Evolutionary conservation across 2,888 invertebrate genomes (phyloP).

Genomic region (Geophilus truncorum): DNA sequence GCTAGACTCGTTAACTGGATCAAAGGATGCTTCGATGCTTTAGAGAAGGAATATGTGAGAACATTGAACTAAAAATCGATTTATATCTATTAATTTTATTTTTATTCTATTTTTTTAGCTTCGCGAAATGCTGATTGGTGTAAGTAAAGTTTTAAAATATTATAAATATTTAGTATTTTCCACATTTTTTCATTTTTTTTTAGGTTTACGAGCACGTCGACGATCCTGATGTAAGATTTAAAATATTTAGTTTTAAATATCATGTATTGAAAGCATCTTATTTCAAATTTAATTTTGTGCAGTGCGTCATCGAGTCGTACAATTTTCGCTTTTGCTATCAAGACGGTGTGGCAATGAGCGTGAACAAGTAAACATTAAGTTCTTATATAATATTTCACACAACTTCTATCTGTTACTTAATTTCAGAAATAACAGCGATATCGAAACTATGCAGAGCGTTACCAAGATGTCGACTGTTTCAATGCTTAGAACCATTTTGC

Average conservation of each 20-base stretch:
- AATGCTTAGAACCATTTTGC: conserved; percentile 48
- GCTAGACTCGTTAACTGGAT: conserved; percentile 50
- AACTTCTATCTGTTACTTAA: neutral
- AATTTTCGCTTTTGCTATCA: conserved; percentile 50
- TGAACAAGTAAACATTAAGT: neutral
- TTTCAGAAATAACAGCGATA: neutral
- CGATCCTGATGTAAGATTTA: conserved; percentile 28
- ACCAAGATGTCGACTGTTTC: conserved; percentile 49
- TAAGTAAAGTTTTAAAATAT: conserved; percentile 28
- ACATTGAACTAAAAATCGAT: conserved; percentile 14
- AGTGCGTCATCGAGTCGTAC: conserved; percentile 44
- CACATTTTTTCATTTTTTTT: neutral
- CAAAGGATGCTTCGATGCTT: conserved; percentile 51
- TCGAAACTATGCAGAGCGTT: conserved; percentile 37
- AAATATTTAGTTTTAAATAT: neutral
- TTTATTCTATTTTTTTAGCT: conserved; percentile 30
- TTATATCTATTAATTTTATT: neutral
- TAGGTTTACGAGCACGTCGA: neutral
- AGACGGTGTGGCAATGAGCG: conserved; percentile 44
- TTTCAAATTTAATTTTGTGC: neutral
- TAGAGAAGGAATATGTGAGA: conserved; percentile 53
- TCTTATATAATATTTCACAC: neutral
- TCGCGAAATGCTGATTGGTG: conserved; percentile 34
- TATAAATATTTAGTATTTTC: no score
- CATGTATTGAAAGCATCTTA: neutral